phyloP scores from a whole-genome alignment of 2,888 invertebrate genomes.

The Pterostichus madidus region DNA sequence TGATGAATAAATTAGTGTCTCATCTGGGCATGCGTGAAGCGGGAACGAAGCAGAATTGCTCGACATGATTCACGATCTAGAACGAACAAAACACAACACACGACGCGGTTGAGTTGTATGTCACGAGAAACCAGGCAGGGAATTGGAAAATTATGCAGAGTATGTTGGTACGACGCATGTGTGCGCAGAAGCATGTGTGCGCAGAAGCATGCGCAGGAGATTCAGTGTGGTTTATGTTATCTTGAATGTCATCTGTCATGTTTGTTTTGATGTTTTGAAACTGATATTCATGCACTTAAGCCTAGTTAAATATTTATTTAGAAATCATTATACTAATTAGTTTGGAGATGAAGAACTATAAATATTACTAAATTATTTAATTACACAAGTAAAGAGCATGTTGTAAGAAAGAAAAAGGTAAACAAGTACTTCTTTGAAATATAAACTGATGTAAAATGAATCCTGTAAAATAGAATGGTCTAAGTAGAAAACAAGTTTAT shows the following conservation, averaged over 20 bases:
- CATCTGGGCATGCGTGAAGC: conserved; percentile 9
- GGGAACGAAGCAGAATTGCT: not conserved
- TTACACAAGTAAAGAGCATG: no score
- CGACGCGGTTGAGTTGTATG: conserved; percentile 42
- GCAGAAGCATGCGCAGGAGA: conserved; percentile 20
- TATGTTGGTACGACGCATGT: not conserved
- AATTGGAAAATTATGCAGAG: conserved; percentile 16
- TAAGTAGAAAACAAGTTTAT: no score
- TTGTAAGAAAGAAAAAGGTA: no score
- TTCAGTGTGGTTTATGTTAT: not conserved
- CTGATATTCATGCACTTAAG: conserved; percentile 12
- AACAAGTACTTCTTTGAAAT: no score
- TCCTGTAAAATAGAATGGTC: no score
- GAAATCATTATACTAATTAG: conserved; percentile 8
- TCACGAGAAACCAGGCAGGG: conserved; percentile 28
- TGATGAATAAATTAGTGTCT: conserved; percentile 57
- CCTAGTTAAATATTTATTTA: conserved; percentile 37
- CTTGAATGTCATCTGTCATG: conserved; percentile 4
- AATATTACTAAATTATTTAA: no score
- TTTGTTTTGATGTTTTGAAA: conserved; percentile 33
- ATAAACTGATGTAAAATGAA: no score
- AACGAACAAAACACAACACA: conserved; percentile 52
- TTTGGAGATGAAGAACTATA: not conserved
- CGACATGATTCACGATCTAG: conserved; percentile 35
- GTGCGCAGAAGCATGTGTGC: conserved; percentile 1